Conservation (phyloP, 2,797 vertebrate genomes). For the Onychomys leucogaster region DNA sequence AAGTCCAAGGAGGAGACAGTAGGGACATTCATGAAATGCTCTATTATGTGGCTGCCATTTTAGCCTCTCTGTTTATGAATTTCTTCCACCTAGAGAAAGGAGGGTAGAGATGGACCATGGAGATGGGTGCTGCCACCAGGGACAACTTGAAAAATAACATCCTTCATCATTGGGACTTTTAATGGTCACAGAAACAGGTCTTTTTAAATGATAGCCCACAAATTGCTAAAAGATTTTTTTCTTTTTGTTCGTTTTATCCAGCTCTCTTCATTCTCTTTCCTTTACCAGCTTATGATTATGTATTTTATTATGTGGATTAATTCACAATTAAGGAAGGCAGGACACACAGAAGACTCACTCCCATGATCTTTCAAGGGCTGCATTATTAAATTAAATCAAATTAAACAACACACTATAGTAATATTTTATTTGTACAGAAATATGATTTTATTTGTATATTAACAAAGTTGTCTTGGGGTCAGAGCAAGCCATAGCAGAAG, state of each 20-base stretch:
- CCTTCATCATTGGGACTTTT: too few species aligned
- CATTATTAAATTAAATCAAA: conserved; percentile 46
- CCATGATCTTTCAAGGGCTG: not conserved
- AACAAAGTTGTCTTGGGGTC: too few species aligned
- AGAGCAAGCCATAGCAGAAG: too few species aligned
- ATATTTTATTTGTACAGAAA: too few species aligned
- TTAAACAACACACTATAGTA: conserved; percentile 24
- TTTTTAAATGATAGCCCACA: not conserved
- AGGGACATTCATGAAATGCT: not conserved
- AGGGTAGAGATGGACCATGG: too few species aligned
- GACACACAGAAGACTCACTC: not conserved
- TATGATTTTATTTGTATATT: too few species aligned
- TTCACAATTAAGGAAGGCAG: conserved; percentile 32
- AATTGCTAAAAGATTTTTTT: not conserved
- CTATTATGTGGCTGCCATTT: not conserved
- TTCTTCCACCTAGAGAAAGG: conserved; percentile 54
- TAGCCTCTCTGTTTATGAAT: not conserved
- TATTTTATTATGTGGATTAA: not conserved
- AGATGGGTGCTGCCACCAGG: too few species aligned
- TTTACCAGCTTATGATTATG: not conserved
- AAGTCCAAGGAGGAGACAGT: not conserved
- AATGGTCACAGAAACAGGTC: too few species aligned
- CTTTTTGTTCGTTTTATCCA: not conserved
- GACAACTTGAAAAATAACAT: too few species aligned
- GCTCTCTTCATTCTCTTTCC: not conserved